Evolutionary conservation across 1,140 invertebrate genomes (phyloP).

Genomic region (Calephelis virginiensis): DNA sequence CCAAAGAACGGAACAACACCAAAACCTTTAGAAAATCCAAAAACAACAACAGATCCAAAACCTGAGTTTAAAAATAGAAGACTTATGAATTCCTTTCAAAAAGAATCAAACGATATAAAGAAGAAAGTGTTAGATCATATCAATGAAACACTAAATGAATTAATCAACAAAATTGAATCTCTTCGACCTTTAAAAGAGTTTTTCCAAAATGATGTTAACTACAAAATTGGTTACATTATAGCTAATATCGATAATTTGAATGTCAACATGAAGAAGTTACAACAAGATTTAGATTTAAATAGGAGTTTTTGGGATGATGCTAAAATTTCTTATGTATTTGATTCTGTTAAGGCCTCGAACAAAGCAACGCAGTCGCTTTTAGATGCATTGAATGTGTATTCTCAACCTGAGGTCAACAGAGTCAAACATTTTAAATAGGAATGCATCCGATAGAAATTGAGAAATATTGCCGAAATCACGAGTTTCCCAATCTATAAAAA

Average conservation of each 20-base stretch:
- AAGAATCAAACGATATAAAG: slow-evolving; percentile 33
- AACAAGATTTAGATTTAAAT: slow-evolving; percentile 32
- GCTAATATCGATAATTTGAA: slow-evolving; percentile 44
- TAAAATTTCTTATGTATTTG: slow-evolving; percentile 43
- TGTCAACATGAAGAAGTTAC: slow-evolving; percentile 42
- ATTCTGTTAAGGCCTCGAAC: slow-evolving; percentile 40
- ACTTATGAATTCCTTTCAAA: not conserved
- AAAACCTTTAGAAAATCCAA: too few species aligned
- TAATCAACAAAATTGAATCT: slow-evolving; percentile 37
- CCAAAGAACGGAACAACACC: not conserved
- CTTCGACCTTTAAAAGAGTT: slow-evolving; percentile 32
- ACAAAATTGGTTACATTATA: slow-evolving; percentile 48
- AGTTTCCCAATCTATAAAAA: too few species aligned
- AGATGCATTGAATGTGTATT: slow-evolving; percentile 30
- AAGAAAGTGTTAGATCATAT: slow-evolving; percentile 40
- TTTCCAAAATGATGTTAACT: slow-evolving; percentile 31
- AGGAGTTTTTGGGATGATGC: slow-evolving; percentile 36
- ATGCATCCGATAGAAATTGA: too few species aligned
- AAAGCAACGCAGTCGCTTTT: slow-evolving; percentile 31
- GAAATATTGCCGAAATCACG: too few species aligned
- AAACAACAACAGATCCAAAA: not conserved
- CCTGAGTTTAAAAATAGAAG: slow-evolving; percentile 20
- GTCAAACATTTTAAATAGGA: too few species aligned
- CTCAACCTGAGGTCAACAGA: slow-evolving; percentile 12
- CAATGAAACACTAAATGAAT: slow-evolving; percentile 42